Evolutionary conservation across 2,888 invertebrate species (phyloP), one percentile per base, ranked within the genome.

Genomic region (Lasioglossum morio): DNA sequence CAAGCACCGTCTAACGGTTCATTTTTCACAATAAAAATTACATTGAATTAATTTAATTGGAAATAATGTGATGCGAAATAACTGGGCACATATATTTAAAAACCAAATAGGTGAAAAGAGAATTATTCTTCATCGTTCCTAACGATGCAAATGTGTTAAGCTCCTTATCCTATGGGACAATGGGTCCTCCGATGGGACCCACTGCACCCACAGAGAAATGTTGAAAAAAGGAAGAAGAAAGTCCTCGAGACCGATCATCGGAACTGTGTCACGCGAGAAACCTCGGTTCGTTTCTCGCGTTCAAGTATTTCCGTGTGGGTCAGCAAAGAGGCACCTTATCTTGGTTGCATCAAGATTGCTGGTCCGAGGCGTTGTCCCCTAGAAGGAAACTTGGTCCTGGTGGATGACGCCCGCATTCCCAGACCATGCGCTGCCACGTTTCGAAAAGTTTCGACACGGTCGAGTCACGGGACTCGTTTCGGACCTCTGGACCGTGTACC

Each of bases 331-430:
- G 72, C 37, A n/a, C 46, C 53, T 84, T 73, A 80, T 82, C 63
- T 27, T 53, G 57, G 34, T 48, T 53, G 57, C 77, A 37, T 60
- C 43, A 19, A 60, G 76, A 78, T 77, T 66, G 70, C 80, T 74
- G 53, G 70, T 53, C 40, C 70, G 57, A 23, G n/a, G 43, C 48
- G 63, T 63, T 77, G 60, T 37, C 57, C 84, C 89, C 34, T 87
- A 86, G 79, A 90, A 90, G 87, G 84, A 90, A 90, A 88, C 85
- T 77, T 90, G 84, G 60, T 82, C 80, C 43, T 37, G 19, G 40
- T 73, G 81, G 81, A 79, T 84, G 84, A 81, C 81, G 81, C 63
- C 82, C 75, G 79, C 88, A 89, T 90, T 90, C 86, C 46, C 87
- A 89, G 87, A 89, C 85, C 34, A 60, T 88, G 81, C 72, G 80